These are phyloP conservation scores for Rhinolophus sinicus DNA, from an alignment of 2,113 vertebrate genomes.

Conservation along the genomic window DNA sequence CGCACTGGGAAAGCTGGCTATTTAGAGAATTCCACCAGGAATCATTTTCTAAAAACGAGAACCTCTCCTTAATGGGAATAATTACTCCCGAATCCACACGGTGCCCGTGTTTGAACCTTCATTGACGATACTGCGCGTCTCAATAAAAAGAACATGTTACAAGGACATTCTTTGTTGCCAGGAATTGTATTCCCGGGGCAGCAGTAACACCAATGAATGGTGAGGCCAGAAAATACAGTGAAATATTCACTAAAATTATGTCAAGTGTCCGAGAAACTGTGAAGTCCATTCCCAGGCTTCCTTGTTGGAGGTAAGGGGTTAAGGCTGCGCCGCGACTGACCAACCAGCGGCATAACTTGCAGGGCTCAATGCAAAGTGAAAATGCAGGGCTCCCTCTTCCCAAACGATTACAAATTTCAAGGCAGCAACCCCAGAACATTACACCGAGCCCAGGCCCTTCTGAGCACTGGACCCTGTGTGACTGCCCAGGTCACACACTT, in stretches of 20 bases:
- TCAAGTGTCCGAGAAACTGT: not conserved
- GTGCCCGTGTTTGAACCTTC: not conserved
- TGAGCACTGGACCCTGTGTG: rapidly evolving
- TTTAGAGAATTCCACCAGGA: not conserved
- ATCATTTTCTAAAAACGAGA: not conserved
- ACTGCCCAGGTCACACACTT: rapidly evolving
- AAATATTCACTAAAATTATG: not conserved
- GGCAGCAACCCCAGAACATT: not conserved
- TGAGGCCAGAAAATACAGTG: not conserved
- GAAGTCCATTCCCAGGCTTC: too few relatives aligned
- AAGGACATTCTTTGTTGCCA: not conserved
- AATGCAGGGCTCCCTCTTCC: too few relatives aligned
- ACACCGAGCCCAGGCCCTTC: rapidly evolving
- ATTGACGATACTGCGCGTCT: not conserved
- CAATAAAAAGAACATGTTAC: not conserved
- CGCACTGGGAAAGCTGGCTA: not conserved
- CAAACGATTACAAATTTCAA: not conserved
- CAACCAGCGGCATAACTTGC: too few relatives aligned
- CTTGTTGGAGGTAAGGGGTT: not conserved
- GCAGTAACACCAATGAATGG: not conserved
- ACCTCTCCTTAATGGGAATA: not conserved
- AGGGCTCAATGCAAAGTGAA: not conserved
- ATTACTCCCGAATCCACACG: not conserved
- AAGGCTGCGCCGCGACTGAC: not conserved
- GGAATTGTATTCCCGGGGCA: not conserved